Base-by-base conservation (phyloP, 2,888 invertebrate genomes). In the Mamestra brassicae region DNA sequence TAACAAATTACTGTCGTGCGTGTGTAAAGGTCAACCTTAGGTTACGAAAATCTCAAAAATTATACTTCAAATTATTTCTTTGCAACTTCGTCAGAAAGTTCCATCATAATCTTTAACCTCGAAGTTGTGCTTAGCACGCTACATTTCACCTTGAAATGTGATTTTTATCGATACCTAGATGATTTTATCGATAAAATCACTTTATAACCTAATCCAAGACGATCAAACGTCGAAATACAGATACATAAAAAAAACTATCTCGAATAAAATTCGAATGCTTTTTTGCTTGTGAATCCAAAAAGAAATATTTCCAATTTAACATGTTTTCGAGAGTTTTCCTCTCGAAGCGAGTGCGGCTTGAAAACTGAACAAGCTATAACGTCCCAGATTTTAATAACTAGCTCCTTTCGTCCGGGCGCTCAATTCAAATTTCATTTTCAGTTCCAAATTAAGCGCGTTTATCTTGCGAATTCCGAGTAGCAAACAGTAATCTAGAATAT, bases 71-170 rank as follows among this genome's bases (percentile, higher is more conserved):
- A 85, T 89, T 87, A 88, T 83, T 87, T 88, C 86, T 88, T 88
- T 87, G 84, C 82, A 86, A 78, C 84, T 90, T 89, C 84, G 89
- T 71, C 57, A 69, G 57, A 83, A 86, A 79, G 70, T 78, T 91
- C 85, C 85, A 86, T 88, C 89, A 86, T 85, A 88, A 88, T 87
- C 87, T 89, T 89, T 87, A 86, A 86, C 89, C 86, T 87, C 87
- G 85, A 91, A 92, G 91, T 90, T 86, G 86, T 89, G 84, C 86
- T 89, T 86, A 84, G 83, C 95, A 95, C 93, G 95, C 93, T 78
- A 94, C 83, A 82, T 88, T 92, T 92, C 78, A 86, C 94, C 94
- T 93, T 94, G 93, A 87, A 90, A 87, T 81, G 72, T 86, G 84
- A 87, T 90, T 87, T 78, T 87, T 85, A 88, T 90, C 86, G 87